Evolutionary conservation across 2,797 vertebrate species (phyloP).

Genomic region (Phylloscopus collybita): DNA sequence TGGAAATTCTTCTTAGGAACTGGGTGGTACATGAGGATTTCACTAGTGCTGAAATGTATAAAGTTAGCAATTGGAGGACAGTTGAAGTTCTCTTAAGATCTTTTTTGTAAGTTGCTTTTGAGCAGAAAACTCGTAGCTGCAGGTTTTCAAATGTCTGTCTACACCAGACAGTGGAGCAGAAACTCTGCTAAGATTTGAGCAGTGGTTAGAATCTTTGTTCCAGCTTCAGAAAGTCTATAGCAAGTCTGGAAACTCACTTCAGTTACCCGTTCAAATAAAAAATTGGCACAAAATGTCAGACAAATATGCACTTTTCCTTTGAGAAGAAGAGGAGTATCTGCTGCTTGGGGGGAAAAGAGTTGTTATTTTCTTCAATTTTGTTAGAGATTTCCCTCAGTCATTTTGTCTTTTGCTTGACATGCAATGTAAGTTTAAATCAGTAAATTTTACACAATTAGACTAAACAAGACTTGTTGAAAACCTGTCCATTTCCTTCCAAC

Average conservation of each 20-base stretch:
- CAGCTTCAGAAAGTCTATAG: not conserved
- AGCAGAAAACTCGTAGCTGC: not conserved
- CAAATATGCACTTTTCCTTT: not conserved
- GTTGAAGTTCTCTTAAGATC: not conserved
- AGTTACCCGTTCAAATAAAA: not conserved
- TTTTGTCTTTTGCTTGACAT: not conserved
- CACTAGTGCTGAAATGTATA: not conserved
- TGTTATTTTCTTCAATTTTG: not conserved
- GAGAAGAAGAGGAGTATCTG: not conserved
- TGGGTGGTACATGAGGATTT: not conserved
- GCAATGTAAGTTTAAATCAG: not conserved
- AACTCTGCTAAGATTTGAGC: not conserved
- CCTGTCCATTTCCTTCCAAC: not conserved
- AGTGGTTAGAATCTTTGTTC: conserved; percentile 18
- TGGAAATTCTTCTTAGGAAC: not conserved
- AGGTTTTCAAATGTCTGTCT: not conserved
- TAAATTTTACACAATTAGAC: not conserved
- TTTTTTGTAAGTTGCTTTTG: not conserved
- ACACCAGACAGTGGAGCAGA: not conserved
- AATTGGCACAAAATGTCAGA: not conserved
- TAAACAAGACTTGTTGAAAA: not conserved
- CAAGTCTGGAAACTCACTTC: not conserved
- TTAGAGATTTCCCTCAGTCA: not conserved
- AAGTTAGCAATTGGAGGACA: not conserved
- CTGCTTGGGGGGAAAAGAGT: not conserved